Conservation (phyloP, 2,113 vertebrate genomes). For the Ia io region DNA sequence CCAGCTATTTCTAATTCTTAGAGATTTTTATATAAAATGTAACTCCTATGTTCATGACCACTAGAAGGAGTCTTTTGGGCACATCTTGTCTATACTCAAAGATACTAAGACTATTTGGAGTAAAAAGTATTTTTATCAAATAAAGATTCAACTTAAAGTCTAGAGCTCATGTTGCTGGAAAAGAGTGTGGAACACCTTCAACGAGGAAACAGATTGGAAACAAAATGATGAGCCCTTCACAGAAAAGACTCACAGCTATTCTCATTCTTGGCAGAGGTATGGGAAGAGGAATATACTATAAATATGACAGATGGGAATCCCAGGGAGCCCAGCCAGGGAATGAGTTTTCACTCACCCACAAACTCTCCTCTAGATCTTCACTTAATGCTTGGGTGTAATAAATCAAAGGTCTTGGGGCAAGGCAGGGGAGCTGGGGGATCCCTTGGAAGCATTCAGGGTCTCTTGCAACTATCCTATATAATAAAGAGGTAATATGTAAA, state of each 20-base stretch:
- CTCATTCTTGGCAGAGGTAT: neutral
- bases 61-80: neutral
- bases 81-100: neutral
- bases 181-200: neutral
- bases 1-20: neutral
- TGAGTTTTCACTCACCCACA: neutral
- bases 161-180: neutral
- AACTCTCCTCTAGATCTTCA: neutral
- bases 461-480: neutral
- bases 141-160: neutral
- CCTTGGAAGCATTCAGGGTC: neutral
- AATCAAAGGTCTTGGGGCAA: neutral
- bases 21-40: neutral
- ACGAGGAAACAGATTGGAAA: neutral
- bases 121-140: slow-evolving; percentile 30
- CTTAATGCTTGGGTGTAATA: neutral
- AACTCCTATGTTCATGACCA: neutral
- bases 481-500: too few relatives aligned
- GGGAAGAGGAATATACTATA: neutral
- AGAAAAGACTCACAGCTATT: neutral
- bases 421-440: neutral
- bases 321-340: neutral
- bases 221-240: neutral
- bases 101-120: neutral
- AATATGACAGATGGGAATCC: neutral